Base-by-base conservation (phyloP, 2,113 vertebrate genomes). In the Phainopepla nitens region DNA sequence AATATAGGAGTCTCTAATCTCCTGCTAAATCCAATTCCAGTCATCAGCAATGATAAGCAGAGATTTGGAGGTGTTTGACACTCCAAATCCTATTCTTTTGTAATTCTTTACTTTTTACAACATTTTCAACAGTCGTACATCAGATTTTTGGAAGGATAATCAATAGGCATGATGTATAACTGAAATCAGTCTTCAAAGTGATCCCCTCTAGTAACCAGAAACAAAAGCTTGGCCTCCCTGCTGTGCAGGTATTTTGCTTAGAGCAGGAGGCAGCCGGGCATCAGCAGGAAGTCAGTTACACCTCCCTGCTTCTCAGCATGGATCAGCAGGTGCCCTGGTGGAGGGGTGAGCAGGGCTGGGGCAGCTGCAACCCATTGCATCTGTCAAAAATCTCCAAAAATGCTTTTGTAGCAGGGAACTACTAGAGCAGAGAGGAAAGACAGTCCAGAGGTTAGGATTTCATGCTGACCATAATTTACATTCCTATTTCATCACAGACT, bases 131-230 rank as follows among this genome's bases (percentile, higher is more conserved):
- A 89, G 87, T 53, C 60, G 92, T 97, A 89, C 86, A 94, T 94
- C 93, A 97, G 91, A 95, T 97, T 97, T 97, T 96, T 95, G 92
- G 95, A 98, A 97, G 91, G 87, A 91, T 97, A 97, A 97, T 97
- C 97, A 82, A 82, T 93, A 95, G 92, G 94, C 87, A 87, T 81
- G 92, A 93, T 91, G 71, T 92, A 96, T 50, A 96, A 89, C 94
- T 82, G 58, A 96, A 98, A 98, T 87, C 96, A 97, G 93, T 72
- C 86, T 97, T 97, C 94, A 97, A 94, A 97, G 96, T 11, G 90
- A 84, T 97, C 95, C 94, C 84, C 90, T 88, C 80, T 53, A 95
- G 95, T 97, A 97, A 89, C 71, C 39, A 94, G 95, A 97, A 97
- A 95, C 97, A 97, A 97, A 96, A 96, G 82, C 89, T 60, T 68